Evolutionary conservation across 2,797 vertebrate species (phyloP).

Genomic region (Amazona finschi): DNA sequence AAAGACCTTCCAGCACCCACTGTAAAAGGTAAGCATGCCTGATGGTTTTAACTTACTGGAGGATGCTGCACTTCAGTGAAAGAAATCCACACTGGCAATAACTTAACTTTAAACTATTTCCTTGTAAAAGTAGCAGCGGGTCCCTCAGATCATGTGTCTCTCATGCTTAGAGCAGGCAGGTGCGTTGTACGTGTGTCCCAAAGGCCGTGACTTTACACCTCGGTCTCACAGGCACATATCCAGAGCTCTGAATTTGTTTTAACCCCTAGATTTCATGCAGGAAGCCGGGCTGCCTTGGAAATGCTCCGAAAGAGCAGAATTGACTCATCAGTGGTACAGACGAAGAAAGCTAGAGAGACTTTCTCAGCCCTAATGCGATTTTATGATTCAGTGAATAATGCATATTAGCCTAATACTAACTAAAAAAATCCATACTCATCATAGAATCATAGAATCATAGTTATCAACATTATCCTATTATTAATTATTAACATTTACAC

Average conservation of each 20-base stretch:
- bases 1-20: background rate
- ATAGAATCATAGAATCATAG: conserved; percentile 62
- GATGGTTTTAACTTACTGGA: background rate
- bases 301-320: background rate
- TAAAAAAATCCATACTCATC: conserved; percentile 57
- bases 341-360: background rate
- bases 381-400: conserved; percentile 64
- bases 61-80: background rate
- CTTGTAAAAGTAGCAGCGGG: fast-evolving
- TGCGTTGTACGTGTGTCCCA: background rate
- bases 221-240: background rate
- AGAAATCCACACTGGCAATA: background rate
- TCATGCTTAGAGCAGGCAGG: background rate
- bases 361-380: conserved; percentile 30
- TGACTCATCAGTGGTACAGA: background rate
- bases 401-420: conserved; percentile 61
- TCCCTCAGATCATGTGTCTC: background rate
- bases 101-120: background rate
- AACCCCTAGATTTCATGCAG: background rate
- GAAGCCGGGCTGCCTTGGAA: background rate
- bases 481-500: conserved; percentile 53
- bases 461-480: conserved; percentile 36
- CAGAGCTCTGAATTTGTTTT: background rate
- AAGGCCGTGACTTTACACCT: background rate
- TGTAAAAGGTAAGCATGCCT: background rate